Evolutionary conservation across 2,113 vertebrate species (phyloP).

Genomic region (Melanerpes formicivorus): DNA sequence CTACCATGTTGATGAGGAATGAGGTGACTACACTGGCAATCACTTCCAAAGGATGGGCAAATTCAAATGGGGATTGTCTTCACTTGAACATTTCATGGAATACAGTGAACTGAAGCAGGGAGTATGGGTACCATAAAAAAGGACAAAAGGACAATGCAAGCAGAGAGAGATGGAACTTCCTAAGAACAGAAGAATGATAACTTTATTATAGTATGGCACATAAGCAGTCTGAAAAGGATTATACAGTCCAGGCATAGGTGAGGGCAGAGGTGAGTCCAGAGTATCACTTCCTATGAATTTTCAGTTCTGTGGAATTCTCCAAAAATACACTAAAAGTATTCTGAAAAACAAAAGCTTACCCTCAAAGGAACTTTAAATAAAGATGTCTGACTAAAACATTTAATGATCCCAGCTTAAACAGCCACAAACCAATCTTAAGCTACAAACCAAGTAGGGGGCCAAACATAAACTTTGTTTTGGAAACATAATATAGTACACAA

Average conservation of each 20-base stretch:
- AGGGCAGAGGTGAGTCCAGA: neutral
- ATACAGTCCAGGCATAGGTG: neutral
- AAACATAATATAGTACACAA: neutral
- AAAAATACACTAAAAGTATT: neutral
- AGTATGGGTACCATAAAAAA: neutral
- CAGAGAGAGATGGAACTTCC: neutral
- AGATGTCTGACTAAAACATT: neutral
- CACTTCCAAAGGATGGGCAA: neutral
- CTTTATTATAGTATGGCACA: neutral
- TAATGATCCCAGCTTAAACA: neutral
- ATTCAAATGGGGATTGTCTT: too few species aligned
- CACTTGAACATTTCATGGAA: too few species aligned
- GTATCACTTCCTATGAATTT: neutral
- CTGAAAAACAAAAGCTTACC: neutral
- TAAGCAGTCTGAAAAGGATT: neutral
- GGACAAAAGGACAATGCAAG: neutral
- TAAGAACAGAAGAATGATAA: neutral
- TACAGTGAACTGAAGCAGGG: neutral
- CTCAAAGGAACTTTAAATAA: neutral
- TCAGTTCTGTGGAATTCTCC: neutral
- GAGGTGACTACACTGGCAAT: neutral
- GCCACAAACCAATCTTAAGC: neutral
- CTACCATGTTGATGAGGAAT: rapidly evolving
- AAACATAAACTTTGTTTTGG: neutral
- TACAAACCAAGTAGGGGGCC: neutral